Conservation (phyloP, 2,888 invertebrate species). For the Spicauda simplicius region DNA sequence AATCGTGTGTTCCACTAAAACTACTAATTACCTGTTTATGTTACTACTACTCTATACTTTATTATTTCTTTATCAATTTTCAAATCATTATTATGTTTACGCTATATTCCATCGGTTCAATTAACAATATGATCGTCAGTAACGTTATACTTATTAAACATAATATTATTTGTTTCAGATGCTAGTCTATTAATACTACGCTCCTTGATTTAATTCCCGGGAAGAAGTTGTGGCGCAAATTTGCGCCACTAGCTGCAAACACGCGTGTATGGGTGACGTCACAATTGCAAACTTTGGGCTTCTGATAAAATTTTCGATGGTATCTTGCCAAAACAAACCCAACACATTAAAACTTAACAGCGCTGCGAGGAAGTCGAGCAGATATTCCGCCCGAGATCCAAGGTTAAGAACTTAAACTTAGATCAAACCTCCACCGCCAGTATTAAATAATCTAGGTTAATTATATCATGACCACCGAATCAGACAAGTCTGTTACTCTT, state of each 20-base stretch:
- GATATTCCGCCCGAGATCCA: constrained; percentile 83
- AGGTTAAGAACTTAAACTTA: constrained; percentile 82
- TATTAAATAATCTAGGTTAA: constrained; percentile 62
- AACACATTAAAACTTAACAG: constrained; percentile 78
- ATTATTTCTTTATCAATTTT: not conserved
- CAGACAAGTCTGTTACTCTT: constrained; percentile 57
- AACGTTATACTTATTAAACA: not conserved
- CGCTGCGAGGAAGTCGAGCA: constrained; percentile 78
- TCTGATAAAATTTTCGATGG: constrained; percentile 82
- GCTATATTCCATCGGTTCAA: not conserved
- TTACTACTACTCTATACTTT: no score
- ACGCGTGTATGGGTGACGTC: constrained; percentile 73
- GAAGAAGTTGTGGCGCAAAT: constrained; percentile 53
- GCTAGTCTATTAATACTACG: not conserved
- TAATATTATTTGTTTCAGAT: constrained; percentile 14
- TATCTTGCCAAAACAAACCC: constrained; percentile 81
- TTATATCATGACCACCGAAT: constrained; percentile 66
- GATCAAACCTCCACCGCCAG: constrained; percentile 53
- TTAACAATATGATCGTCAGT: not conserved
- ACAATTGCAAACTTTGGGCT: constrained; percentile 45
- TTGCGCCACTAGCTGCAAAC: constrained; percentile 58
- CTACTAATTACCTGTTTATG: no score
- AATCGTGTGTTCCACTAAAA: no score
- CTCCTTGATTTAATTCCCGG: not conserved
- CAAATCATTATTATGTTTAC: not conserved